A percentile compares a stretch with the other conserved stretches of the same genome.
These are phyloP conservation scores for Delichon dasypus DNA, from an alignment of 2,797 vertebrate species.

Conservation along the genomic window DNA sequence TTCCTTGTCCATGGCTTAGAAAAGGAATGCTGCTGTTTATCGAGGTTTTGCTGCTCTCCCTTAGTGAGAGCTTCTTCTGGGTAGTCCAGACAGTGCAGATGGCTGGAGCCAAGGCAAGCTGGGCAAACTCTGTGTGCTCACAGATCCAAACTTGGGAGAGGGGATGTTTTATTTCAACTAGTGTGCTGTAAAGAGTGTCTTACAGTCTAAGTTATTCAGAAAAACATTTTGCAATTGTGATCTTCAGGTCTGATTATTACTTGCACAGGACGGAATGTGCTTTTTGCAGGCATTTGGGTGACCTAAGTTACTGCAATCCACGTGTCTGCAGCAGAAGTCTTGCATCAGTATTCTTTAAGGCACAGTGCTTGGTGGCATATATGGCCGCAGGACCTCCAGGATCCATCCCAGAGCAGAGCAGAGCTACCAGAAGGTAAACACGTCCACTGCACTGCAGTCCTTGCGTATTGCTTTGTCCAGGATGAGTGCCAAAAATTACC, in stretches of 20 bases:
- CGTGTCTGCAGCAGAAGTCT: neutral
- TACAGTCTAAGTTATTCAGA: neutral
- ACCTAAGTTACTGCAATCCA: neutral
- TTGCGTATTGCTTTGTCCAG: neutral
- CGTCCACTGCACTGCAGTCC: neutral
- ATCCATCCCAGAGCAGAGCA: fast-evolving
- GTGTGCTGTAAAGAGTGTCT: neutral
- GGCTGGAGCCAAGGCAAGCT: neutral
- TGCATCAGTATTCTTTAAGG: neutral
- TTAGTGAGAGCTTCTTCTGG: neutral
- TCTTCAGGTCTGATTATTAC: neutral
- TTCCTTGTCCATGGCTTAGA: neutral
- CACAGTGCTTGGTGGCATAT: neutral
- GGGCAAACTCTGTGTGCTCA: neutral
- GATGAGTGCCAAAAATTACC: fast-evolving
- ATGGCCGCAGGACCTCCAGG: neutral
- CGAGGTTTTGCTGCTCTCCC: neutral
- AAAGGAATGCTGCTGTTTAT: neutral
- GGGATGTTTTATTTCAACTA: neutral
- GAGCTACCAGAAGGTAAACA: neutral
- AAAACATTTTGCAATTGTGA: neutral
- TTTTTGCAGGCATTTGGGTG: neutral
- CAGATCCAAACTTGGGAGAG: neutral
- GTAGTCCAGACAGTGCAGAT: fast-evolving
- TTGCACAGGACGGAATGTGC: neutral